Evolutionary conservation across 1,140 invertebrate species (phyloP), one percentile per base, ranked within the genome.

Genomic region (Megathymus violae): DNA sequence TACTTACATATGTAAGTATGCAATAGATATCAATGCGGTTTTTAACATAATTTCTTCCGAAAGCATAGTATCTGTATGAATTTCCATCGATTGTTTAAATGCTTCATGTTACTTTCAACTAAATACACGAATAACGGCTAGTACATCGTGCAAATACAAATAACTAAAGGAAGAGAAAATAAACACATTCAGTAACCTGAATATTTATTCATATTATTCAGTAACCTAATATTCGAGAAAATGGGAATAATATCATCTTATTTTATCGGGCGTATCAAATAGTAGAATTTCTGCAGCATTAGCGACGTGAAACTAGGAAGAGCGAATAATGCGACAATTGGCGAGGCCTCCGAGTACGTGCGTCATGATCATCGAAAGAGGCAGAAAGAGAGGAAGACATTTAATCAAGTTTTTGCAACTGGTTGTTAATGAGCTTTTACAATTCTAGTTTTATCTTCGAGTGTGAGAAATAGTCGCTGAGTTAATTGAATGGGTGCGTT

Each of bases 311-410:
- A 50, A 51, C 48, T 27, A 51, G 48, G 48, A 51, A 51, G 50
- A 52, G 50, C 34, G 34, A 36, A 22, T 52, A 52, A 52, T 52
- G 50, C 50, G 50, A 40, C 34, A 52, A 52, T 52, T 40, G 50
- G 50, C 11, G 34, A 52, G 34, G 34, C 34, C 50, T 36, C 4
- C 10, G 34, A 6, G 27, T 52, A 52, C 38, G 50, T 52, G 34
- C 34, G 16, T 51, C 48, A 52, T 34, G 34, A 36, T 36, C n/a
- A 4, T 11, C 4, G n/a, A 11, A 36, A 11, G 34, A 31, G 3
- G 14, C 15, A 34, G 6, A 50, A 14, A 6, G 15, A 43, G 25
- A 17, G 19, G 13, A 27, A 43, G 41, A 17, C 19, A 27, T 27
- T 56, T 43, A 43, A 44, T 44, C 38, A 44, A 16, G 38, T 56